Conservation (phyloP, 2,113 vertebrate species). For the Epinephelus cyanopodus region DNA sequence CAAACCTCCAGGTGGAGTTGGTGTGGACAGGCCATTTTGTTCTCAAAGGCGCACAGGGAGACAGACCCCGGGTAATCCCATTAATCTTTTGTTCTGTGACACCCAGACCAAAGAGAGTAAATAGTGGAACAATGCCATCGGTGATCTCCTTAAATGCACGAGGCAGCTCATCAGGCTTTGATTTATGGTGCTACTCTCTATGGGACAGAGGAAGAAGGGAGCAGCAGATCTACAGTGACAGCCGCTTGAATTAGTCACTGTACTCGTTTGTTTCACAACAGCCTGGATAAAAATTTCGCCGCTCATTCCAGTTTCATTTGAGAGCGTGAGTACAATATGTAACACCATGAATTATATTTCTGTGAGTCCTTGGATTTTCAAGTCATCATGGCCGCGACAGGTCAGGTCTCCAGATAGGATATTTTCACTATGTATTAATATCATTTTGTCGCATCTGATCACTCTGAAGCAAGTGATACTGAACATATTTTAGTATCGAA, state of each 20-base stretch:
- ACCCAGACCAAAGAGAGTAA: slow-evolving; percentile 49
- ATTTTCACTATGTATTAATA: slow-evolving; percentile 18
- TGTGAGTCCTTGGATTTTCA: background rate
- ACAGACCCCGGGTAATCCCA: slow-evolving; percentile 41
- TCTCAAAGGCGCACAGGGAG: slow-evolving; percentile 24
- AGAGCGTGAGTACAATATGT: background rate
- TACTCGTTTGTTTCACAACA: background rate
- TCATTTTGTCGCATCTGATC: background rate
- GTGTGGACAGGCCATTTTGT: slow-evolving; percentile 52
- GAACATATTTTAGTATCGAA: slow-evolving; percentile 28
- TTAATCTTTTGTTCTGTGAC: slow-evolving; percentile 62
- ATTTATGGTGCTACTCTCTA: slow-evolving; percentile 54
- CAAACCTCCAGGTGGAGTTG: slow-evolving; percentile 53
- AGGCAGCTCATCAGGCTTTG: slow-evolving; percentile 58
- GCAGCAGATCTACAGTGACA: slow-evolving; percentile 41
- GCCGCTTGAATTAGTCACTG: slow-evolving; percentile 24
- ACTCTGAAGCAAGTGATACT: slow-evolving; percentile 2
- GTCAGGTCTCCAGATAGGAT: background rate
- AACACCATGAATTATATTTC: background rate
- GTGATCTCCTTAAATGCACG: slow-evolving; percentile 62
- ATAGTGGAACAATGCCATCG: slow-evolving; percentile 43
- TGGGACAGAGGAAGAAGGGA: slow-evolving; percentile 23
- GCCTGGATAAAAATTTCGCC: background rate
- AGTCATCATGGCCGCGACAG: background rate
- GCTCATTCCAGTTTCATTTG: slow-evolving; percentile 1